Base-by-base conservation (phyloP, 2,888 invertebrate genomes). In the Protodeltote pygarga region DNA sequence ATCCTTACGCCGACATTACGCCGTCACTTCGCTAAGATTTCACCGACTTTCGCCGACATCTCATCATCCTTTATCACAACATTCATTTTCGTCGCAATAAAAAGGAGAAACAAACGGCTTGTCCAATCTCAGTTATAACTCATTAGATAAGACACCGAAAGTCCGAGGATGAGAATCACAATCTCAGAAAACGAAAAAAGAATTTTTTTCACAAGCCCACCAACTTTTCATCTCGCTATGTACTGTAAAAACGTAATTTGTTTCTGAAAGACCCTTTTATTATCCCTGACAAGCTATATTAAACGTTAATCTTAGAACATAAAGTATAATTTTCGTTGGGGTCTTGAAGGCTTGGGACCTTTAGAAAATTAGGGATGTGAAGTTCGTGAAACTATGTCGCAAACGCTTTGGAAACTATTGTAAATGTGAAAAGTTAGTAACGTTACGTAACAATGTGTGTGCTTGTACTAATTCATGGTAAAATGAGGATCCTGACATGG, bases 221-320 rank as follows among this genome's bases (percentile, higher is more conserved):
- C 62, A 66, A 74, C 69, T 71, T 75, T 74, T 67, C 71, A 69
- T 69, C 68, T 62, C 62, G 41, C 59, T 53, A 61, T 62, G 60
- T 61, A 60, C 62, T 75, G 73, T 74, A 75, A 79, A 79, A 79
- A 73, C 57, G 61, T 74, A 73, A 79, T 76, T 75, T 71, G 73
- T 72, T 54, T 51, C 60, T 51, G 54, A 72, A 63, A 63, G 60
- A 67, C 58, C 63, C 52, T 67, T 65, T 61, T 49, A 51, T 33
- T 42, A 53, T 25, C 11, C 16, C 23, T 29, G 27, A 24, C 39
- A 50, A 32, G 17, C 40, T 21, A 65, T 55, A 45, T 48, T 39
- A 34, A 25, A 37, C 52, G 35, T 35, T 72, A 55, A 32, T 3
- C 17, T 24, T 5, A 19, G 8, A 8, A 3, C 0, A 10, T 44